These are phyloP conservation scores for Drosophila mulleri DNA, from an alignment of 2,888 invertebrate species.

Conservation along the genomic window DNA sequence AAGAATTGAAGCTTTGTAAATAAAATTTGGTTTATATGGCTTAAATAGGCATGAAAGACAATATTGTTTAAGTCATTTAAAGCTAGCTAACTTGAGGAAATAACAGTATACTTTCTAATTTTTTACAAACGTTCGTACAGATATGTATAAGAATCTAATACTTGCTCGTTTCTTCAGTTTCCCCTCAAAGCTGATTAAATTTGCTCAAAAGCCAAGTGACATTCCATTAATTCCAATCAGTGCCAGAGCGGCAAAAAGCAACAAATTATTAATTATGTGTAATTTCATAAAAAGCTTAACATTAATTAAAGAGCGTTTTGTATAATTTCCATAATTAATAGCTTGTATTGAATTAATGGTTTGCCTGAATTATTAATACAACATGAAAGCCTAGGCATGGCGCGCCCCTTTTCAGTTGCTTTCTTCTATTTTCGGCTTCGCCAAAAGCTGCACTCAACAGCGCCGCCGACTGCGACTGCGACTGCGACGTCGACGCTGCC, in stretches of 20 bases:
- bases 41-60: background rate
- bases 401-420: background rate
- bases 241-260: slow-evolving; percentile 2
- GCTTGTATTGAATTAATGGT: slow-evolving; percentile 38
- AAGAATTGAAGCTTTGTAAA: slow-evolving; percentile 1
- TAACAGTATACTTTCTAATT: background rate
- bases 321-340: slow-evolving; percentile 59
- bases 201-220: background rate
- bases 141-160: no score
- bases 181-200: slow-evolving; percentile 25
- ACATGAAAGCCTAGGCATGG: background rate
- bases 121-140: no score
- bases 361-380: slow-evolving; percentile 20
- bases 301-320: slow-evolving; percentile 58
- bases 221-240: slow-evolving; percentile 43
- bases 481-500: slow-evolving; percentile 10
- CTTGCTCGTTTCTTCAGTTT: slow-evolving; percentile 10
- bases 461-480: background rate
- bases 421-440: slow-evolving; percentile 17
- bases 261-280: slow-evolving; percentile 55
- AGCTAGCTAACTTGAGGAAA: background rate
- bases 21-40: background rate
- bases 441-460: slow-evolving; percentile 18
- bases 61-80: background rate
- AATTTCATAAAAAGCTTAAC: slow-evolving; percentile 35